These are phyloP conservation scores for Acanthis flammea DNA, from an alignment of 2,797 vertebrate genomes.

Conservation along the genomic window DNA sequence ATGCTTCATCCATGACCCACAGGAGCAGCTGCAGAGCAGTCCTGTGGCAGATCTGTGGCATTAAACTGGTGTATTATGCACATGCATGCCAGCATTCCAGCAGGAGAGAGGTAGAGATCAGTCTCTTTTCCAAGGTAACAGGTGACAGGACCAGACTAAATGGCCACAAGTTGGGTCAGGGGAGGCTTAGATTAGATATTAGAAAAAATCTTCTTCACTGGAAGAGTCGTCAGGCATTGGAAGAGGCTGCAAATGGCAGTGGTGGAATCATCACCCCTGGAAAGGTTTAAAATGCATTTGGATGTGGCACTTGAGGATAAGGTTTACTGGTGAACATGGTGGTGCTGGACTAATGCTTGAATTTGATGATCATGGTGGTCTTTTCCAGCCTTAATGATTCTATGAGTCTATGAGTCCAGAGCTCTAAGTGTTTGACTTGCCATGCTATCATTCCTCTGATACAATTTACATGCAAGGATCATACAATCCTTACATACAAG, in stretches of 20 bases:
- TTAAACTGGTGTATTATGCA: background rate
- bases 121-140: background rate
- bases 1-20: background rate
- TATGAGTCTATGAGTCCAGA: background rate
- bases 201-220: background rate
- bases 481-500: background rate
- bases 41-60: background rate
- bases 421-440: background rate
- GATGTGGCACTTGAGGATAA: background rate
- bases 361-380: background rate
- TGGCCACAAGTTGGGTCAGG: background rate
- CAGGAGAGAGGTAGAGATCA: background rate
- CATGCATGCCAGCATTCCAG: background rate
- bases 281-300: background rate
- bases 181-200: background rate
- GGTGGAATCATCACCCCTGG: background rate
- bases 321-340: background rate
- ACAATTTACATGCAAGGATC: background rate
- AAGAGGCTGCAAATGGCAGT: rapidly evolving
- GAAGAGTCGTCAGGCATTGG: background rate
- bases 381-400: background rate
- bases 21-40: background rate
- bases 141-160: background rate
- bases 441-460: background rate
- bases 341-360: background rate